Evolutionary conservation across 2,888 invertebrate species (phyloP).

Genomic region (Patella ulyssiponensis): DNA sequence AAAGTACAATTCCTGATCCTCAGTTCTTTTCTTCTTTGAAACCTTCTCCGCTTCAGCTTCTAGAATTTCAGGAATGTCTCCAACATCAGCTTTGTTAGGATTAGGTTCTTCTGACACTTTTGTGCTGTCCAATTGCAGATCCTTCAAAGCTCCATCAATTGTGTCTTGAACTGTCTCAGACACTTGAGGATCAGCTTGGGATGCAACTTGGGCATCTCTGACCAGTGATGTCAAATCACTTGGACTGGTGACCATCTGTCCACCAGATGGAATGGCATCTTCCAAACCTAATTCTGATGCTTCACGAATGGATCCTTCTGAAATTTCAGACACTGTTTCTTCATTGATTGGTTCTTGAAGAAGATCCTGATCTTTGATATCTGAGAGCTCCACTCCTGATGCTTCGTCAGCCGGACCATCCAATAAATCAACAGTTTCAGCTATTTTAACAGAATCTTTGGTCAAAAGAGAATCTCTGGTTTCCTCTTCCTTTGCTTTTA

Average conservation of each 20-base stretch:
- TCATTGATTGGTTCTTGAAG: background rate
- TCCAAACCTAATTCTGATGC: background rate
- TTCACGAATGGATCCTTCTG: background rate
- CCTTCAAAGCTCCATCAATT: constrained; percentile 3
- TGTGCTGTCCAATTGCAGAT: background rate
- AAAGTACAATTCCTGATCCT: background rate
- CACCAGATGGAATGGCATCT: background rate
- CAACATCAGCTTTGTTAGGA: background rate
- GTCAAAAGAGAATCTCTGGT: background rate
- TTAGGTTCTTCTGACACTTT: background rate
- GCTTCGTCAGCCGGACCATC: background rate
- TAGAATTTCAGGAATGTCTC: constrained; percentile 10
- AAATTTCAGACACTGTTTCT: background rate
- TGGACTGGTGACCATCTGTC: constrained; percentile 8
- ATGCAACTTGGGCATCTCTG: background rate
- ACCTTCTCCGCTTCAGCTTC: constrained; percentile 16
- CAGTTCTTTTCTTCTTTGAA: background rate
- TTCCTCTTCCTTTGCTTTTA: constrained; percentile 17
- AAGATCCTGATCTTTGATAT: background rate
- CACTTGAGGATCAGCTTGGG: background rate
- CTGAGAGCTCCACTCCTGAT: background rate
- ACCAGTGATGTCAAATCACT: constrained; percentile 9
- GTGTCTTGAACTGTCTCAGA: background rate
- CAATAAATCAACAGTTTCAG: constrained; percentile 9
- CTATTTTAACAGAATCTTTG: background rate